Evolutionary conservation across 2,113 vertebrate species (phyloP).

Genomic region (Echinops telfairi): DNA sequence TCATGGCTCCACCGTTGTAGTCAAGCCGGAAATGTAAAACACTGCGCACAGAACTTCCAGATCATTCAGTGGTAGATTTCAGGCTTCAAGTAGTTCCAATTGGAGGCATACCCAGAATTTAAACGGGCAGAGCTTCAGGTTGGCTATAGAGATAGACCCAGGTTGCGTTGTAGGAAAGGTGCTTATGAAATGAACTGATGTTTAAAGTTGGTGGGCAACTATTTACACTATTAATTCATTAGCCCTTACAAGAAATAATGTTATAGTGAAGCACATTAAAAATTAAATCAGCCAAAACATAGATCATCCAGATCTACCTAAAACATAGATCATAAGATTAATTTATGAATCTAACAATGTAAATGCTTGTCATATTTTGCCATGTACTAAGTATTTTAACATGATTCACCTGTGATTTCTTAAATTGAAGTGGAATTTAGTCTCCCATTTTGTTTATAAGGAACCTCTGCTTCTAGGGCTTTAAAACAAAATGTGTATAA

Average conservation of each 20-base stretch:
- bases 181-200: not conserved
- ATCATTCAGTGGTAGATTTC: conserved; percentile 17
- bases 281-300: conserved; percentile 5
- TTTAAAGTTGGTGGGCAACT: not conserved
- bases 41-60: conserved; percentile 19
- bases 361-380: conserved; percentile 26
- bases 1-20: not conserved
- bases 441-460: conserved; percentile 51
- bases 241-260: conserved; percentile 20
- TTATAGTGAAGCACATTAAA: conserved; percentile 24
- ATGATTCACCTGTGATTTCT: not conserved
- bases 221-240: conserved; percentile 25
- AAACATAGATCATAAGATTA: conserved; percentile 31
- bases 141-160: not conserved
- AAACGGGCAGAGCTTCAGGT: conserved; percentile 27
- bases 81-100: not conserved
- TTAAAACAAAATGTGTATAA: conserved; percentile 13
- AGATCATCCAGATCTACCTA: not conserved
- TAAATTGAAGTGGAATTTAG: conserved; percentile 37
- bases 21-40: conserved; percentile 48
- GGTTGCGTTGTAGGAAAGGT: not conserved
- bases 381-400: conserved; percentile 5
- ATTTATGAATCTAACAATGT: conserved; percentile 1
- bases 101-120: not conserved
- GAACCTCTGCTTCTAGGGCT: not conserved